Percentiles rank a stretch among this genome's conserved stretches.
phyloP scores from a whole-genome alignment of 2,113 vertebrate species.

The Sula dactylatra region DNA sequence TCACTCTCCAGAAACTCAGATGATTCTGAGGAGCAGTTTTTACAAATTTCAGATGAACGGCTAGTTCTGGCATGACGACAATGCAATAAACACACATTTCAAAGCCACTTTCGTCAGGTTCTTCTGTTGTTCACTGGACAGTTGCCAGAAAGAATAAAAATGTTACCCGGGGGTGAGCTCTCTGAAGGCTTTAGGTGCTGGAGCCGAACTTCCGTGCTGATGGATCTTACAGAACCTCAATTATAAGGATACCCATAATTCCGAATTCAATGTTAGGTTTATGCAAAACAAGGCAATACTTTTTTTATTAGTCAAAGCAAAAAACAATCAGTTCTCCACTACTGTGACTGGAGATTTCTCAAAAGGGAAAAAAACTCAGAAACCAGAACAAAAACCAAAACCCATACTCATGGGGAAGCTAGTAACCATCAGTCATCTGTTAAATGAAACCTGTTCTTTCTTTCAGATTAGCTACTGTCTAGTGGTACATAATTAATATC shows the following conservation, averaged over 20 bases:
- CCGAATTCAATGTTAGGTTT: not conserved
- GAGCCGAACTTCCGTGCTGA: not conserved
- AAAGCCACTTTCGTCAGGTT: slow-evolving; percentile 30
- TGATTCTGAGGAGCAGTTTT: not conserved
- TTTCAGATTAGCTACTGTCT: slow-evolving; percentile 49
- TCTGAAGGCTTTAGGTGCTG: not conserved
- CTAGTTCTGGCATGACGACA: slow-evolving; percentile 33
- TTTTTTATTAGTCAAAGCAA: not conserved
- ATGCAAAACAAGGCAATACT: not conserved
- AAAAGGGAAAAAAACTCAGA: not conserved
- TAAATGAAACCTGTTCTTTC: slow-evolving; percentile 42
- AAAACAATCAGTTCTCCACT: not conserved
- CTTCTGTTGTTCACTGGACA: not conserved
- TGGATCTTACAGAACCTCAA: not conserved
- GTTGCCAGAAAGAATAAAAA: slow-evolving; percentile 41
- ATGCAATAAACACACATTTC: slow-evolving; percentile 59
- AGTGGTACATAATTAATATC: slow-evolving; percentile 51
- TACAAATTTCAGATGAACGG: not conserved
- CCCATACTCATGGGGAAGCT: not conserved
- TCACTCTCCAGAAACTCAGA: not conserved
- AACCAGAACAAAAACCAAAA: not conserved
- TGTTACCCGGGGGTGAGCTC: slow-evolving; percentile 35
- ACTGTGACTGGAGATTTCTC: not conserved
- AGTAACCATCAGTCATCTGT: not conserved
- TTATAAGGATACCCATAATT: not conserved